Conservation (phyloP, 2,888 invertebrate species). For the Schrankia costaestrigalis region DNA sequence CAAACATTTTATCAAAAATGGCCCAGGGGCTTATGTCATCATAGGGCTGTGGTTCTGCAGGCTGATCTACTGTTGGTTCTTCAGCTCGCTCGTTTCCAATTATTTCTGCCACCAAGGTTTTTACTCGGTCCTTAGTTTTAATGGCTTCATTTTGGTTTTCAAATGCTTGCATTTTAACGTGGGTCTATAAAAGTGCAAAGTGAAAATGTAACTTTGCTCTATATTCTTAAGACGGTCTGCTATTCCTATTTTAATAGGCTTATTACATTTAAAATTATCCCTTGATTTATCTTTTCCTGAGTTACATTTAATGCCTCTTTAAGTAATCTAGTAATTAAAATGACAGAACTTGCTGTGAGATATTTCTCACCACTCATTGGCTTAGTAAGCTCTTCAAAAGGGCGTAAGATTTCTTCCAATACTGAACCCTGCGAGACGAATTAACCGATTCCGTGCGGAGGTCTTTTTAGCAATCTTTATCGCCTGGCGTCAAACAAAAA, state of each 20-base stretch:
- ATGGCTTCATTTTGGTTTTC: conserved; percentile 1
- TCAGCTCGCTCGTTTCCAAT: too few species aligned
- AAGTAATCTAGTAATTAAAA: neutral
- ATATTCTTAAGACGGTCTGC: neutral
- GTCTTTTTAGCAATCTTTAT: conserved; percentile 5
- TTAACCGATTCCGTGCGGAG: conserved; percentile 9
- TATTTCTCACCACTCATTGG: conserved; percentile 12
- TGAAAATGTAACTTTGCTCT: conserved; percentile 7
- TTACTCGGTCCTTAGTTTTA: conserved; percentile 5
- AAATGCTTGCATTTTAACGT: conserved; percentile 10
- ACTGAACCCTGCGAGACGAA: too few species aligned
- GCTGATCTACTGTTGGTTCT: too few species aligned
- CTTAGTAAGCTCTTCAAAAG: conserved; percentile 5
- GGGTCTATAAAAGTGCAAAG: conserved; percentile 12
- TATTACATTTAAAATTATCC: neutral
- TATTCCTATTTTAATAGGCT: conserved; percentile 4
- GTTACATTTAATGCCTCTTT: neutral
- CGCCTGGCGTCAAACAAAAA: conserved; percentile 5
- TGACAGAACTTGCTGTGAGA: conserved; percentile 3
- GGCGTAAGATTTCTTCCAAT: conserved; percentile 1
- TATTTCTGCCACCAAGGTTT: conserved; percentile 1
- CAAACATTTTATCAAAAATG: neutral
- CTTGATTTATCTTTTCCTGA: neutral
- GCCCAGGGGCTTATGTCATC: too few species aligned
- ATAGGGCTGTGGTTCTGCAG: too few species aligned